Conservation (phyloP, 2,888 invertebrate genomes). For the Pseudococcus longispinus region DNA sequence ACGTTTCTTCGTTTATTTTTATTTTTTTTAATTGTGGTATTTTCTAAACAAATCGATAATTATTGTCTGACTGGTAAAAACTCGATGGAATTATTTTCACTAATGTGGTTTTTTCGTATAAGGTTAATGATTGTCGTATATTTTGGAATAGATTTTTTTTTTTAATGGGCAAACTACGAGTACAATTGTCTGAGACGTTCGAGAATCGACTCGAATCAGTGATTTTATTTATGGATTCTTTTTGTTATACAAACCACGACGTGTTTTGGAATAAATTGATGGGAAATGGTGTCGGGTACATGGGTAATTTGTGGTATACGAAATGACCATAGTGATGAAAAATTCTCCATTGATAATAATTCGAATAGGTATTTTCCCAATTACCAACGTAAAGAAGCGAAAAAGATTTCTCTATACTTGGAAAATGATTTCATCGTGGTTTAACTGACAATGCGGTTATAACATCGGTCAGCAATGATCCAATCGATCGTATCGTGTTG, state of each 20-base stretch:
- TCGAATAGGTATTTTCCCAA: background rate
- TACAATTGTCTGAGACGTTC: too few relatives aligned
- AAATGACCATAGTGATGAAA: background rate
- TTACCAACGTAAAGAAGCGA: background rate
- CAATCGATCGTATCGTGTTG: background rate
- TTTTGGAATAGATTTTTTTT: background rate
- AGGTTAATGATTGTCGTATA: background rate
- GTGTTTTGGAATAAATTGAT: background rate
- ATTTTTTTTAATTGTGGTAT: background rate
- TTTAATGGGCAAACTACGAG: background rate
- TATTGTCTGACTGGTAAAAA: background rate
- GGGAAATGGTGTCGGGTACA: background rate
- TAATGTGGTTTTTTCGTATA: background rate
- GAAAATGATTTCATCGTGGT: constrained; percentile 25
- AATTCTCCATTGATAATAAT: background rate
- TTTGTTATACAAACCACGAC: background rate
- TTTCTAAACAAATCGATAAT: background rate
- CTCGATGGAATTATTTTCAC: background rate
- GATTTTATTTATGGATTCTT: background rate
- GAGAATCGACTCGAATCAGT: background rate
- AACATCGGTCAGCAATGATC: background rate
- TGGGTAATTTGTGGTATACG: background rate
- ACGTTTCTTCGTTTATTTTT: constrained; percentile 18
- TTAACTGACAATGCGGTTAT: background rate
- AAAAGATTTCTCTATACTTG: background rate